Base-by-base conservation (phyloP, 2,888 invertebrate species). In the Pseudolycoriella hygida region DNA sequence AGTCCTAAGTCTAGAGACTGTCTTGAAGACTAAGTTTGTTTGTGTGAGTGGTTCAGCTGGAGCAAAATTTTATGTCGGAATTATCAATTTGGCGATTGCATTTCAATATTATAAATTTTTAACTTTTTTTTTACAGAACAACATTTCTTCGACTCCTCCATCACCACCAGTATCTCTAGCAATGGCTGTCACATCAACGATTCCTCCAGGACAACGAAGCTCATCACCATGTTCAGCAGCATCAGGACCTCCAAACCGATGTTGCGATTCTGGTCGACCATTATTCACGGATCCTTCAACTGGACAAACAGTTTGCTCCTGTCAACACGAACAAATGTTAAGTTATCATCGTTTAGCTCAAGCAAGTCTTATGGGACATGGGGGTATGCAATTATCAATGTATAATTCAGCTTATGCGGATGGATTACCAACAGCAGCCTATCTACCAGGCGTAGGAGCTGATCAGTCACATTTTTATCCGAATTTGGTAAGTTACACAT, bases 201-300 rank as follows among this genome's bases (percentile, higher is more conserved):
- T 69, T 59, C 57, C 71, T 61, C 61, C 70, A 60, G 58, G 70
- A 57, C 60, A 68, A 53, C 58, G 71, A 60, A 74, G 68, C 63
- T 70, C 63, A 55, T 69, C 68, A 14, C 66, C 67, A 17, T 65
- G 66, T 50, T 60, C 71, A 50, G 67, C 70, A 46, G 65, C 72
- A 47, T 64, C 75, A 45, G 67, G 67, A 42, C 61, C 67, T 52
- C 61, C 66, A 49, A 45, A 45, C 15, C 68, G 87, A 56, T 89
- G 92, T 71, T 89, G 92, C 70, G 89, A 92, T 71, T 87, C 89
- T 53, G 90, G 90, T 53, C 76, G 90, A 57, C 82, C 89, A 51
- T 77, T 90, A 62, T 87, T 86, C 70, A 86, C 86, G 60, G 88
- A 88, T 67, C 88, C 88, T 40, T 73, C 87, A 54, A 85, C 86